Evolutionary conservation across 2,888 invertebrate genomes (phyloP).

Genomic region (Chrysolina haemoptera): DNA sequence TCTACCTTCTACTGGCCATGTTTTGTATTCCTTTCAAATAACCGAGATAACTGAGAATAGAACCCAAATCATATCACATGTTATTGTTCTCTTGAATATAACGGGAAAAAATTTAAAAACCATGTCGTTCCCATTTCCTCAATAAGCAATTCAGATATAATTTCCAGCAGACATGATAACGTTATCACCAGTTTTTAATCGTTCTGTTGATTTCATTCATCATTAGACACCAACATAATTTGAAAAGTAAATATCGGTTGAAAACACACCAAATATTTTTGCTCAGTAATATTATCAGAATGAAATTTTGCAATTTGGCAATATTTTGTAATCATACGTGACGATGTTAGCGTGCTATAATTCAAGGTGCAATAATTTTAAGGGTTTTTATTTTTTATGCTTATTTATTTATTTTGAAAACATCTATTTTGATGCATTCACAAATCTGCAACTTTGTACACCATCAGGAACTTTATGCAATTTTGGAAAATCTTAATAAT

Average conservation of each 20-base stretch:
- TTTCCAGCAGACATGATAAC: not conserved
- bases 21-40: too few relatives aligned
- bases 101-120: too few relatives aligned
- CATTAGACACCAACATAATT: not conserved
- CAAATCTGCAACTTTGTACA: too few relatives aligned
- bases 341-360: not conserved
- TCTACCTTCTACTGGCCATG: too few relatives aligned
- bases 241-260: not conserved
- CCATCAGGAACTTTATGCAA: too few relatives aligned
- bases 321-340: conserved; percentile 16
- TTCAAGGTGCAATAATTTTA: too few relatives aligned
- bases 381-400: not conserved
- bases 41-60: too few relatives aligned
- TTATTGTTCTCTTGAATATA: too few relatives aligned
- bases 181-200: not conserved
- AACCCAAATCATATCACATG: too few relatives aligned
- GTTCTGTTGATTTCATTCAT: not conserved
- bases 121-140: not conserved
- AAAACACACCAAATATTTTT: not conserved
- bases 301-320: not conserved
- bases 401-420: too few relatives aligned
- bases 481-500: too few relatives aligned
- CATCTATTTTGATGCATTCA: too few relatives aligned
- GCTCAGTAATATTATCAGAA: not conserved
- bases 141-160: not conserved